Evolutionary conservation across 2,888 invertebrate species (phyloP), one percentile per base, ranked within the genome.

Genomic region (Ctenicera cuprea): DNA sequence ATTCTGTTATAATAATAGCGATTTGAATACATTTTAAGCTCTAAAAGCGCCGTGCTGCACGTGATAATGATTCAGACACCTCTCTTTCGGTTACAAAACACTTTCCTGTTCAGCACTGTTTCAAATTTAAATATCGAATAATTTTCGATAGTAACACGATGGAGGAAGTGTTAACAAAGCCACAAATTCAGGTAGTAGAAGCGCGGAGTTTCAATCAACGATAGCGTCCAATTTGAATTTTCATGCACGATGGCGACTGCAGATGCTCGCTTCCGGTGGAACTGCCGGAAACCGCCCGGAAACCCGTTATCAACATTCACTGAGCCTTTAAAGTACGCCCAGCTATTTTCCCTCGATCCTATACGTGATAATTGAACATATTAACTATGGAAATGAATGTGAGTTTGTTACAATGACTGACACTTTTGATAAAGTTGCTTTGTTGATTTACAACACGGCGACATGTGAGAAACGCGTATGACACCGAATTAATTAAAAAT

Each of bases 141-240:
- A 71, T 64, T 64, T 71, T 64, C 71, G 64, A 64, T 71, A 48
- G 64, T 38, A 62, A 63, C 71, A 26, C 63, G 43, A n/a, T 14
- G 57, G 62, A 64, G 71, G 71, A 71, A 71, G 71, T 57, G 71
- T 48, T 57, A 71, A 71, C 71, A 71, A 71, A 54, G 57, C 43
- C 18, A 59, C 71, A 65, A 73, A 73, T 73, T 68, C 67, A 73
- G 67, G 57, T 63, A 63, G 68, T 37, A 67, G 66, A 66, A 52
- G 52, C 48, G 68, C 52, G 41, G 38, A 73, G 57, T 73, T 73
- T 68, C 68, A 73, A 68, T 73, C 73, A 68, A 73, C 64, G 77
- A 79, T 78, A 79, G 77, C 74, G 74, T 76, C 76, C 80, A 78
- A 81, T 81, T 82, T 80, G 79, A 80, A 82, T 82, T 82, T 81